Evolutionary conservation across 2,888 invertebrate genomes (phyloP).

Genomic region (Nebria brevicollis): DNA sequence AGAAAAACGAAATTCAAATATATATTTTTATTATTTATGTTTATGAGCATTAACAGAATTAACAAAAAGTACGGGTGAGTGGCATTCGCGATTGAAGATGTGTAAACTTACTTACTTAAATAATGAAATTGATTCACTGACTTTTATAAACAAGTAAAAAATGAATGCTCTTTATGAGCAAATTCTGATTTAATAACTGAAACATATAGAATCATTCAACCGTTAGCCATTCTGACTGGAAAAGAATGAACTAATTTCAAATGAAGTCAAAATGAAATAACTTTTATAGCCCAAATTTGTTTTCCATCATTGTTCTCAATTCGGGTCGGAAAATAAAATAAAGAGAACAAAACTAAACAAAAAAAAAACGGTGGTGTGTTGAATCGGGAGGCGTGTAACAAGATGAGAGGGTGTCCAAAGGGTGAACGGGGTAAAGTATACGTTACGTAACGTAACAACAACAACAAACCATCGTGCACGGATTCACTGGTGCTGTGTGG

Average conservation of each 20-base stretch:
- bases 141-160: no score
- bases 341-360: not conserved
- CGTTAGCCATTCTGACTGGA: not conserved
- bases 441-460: not conserved
- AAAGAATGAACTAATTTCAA: not conserved
- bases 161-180: no score
- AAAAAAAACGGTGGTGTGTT: not conserved
- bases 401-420: not conserved
- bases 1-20: no score
- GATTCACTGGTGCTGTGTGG: slow-evolving; percentile 32
- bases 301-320: not conserved
- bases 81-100: no score
- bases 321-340: not conserved
- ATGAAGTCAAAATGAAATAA: not conserved
- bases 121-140: no score
- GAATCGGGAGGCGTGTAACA: not conserved
- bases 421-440: not conserved
- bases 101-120: no score
- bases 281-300: not conserved
- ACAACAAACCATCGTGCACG: not conserved
- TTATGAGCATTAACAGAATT: no score
- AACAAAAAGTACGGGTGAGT: no score
- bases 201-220: no score
- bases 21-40: no score
- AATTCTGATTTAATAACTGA: no score